Percentiles rank a stretch among this genome's conserved stretches.
Conservation (phyloP, 1,140 invertebrate genomes). For the Stegodyphus mimosarum region DNA sequence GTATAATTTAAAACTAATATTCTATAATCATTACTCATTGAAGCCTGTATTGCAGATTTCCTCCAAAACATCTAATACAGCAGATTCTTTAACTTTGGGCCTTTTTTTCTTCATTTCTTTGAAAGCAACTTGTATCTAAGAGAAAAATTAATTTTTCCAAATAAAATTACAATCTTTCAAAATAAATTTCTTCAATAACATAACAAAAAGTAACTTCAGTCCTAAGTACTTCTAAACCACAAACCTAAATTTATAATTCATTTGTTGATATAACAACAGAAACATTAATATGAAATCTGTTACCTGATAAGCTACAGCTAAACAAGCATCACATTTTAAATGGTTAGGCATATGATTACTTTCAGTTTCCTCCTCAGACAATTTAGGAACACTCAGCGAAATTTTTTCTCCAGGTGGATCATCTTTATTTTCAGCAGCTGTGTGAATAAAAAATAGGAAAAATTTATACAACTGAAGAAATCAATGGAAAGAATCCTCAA, state of each 20-base stretch:
- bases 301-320: constrained; percentile 66
- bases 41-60: constrained; percentile 12
- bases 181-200: too few relatives aligned
- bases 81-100: constrained; percentile 14
- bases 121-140: background rate
- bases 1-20: background rate
- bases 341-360: constrained; percentile 65
- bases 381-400: constrained; percentile 57
- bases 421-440: too few relatives aligned
- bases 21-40: constrained; percentile 19
- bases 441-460: too few relatives aligned
- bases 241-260: too few relatives aligned
- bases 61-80: constrained; percentile 33
- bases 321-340: constrained; percentile 68
- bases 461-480: too few relatives aligned
- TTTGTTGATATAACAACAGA: background rate
- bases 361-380: constrained; percentile 66
- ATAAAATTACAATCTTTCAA: too few relatives aligned
- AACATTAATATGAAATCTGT: background rate
- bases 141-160: too few relatives aligned
- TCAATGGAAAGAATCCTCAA: too few relatives aligned
- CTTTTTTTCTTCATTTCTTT: background rate
- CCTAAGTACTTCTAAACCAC: too few relatives aligned
- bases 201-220: too few relatives aligned
- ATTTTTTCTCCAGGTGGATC: constrained; percentile 18